phyloP scores from a whole-genome alignment of 2,888 invertebrate species.

The Orchesella flavescens region DNA sequence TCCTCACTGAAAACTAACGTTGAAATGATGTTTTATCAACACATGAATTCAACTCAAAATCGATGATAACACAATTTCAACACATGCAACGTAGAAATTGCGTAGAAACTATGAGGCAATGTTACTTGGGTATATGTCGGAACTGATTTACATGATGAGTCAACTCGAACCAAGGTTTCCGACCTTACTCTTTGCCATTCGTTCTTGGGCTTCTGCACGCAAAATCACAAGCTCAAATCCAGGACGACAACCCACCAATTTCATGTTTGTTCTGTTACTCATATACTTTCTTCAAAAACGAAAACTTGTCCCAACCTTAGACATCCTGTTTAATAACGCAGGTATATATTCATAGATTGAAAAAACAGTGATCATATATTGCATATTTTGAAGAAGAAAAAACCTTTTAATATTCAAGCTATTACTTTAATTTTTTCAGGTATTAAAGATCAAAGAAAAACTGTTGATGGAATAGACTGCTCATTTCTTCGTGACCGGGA shows the following conservation, averaged over 20 bases:
- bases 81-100: no score
- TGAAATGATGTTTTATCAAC: no score
- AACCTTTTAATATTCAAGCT: no score
- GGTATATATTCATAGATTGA: no score
- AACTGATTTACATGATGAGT: constrained; percentile 84
- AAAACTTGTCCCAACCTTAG: constrained; percentile 81
- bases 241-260: constrained; percentile 90
- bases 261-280: constrained; percentile 87
- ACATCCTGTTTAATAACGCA: constrained; percentile 77
- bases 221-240: constrained; percentile 84
- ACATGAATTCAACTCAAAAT: no score
- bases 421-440: constrained; percentile 72
- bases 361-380: constrained; percentile 7
- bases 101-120: no score
- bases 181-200: constrained; percentile 84
- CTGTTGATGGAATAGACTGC: constrained; percentile 83
- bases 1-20: no score
- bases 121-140: no score
- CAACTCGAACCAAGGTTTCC: constrained; percentile 83
- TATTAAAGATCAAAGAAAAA: constrained; percentile 77
- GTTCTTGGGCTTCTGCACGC: constrained; percentile 85
- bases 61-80: no score
- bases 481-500: constrained; percentile 81
- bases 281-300: constrained; percentile 86
- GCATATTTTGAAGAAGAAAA: constrained; percentile 15